Conservation (phyloP, 2,113 vertebrate species). For the Hippocampus guttulatus region DNA sequence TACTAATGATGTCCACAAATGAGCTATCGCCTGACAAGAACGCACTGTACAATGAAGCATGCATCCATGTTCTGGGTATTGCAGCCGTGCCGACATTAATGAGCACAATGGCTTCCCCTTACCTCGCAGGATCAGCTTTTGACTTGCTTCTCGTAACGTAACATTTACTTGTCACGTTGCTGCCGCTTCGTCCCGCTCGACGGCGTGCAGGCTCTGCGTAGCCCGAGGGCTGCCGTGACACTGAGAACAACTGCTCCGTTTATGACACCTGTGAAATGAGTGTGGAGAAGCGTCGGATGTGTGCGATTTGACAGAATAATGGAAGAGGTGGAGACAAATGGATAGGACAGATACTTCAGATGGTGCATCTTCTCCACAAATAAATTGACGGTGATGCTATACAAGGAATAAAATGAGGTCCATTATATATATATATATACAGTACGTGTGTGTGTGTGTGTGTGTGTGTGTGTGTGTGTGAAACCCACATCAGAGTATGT, state of each 20-base stretch:
- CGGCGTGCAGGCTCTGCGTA: constrained; percentile 13
- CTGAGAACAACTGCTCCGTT: constrained; percentile 22
- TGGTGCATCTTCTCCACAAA: constrained; percentile 2
- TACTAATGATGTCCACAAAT: constrained; percentile 49
- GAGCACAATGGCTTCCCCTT: background rate
- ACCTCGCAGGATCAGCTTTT: constrained; percentile 14
- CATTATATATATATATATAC: background rate
- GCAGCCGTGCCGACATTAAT: background rate
- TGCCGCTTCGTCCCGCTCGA: constrained; percentile 4
- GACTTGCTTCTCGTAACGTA: constrained; percentile 23
- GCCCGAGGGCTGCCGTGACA: constrained; percentile 42
- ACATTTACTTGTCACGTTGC: constrained; percentile 10
- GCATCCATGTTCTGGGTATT: background rate
- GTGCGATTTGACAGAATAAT: constrained; percentile 28
- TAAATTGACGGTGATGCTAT: constrained; percentile 26
- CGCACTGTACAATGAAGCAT: background rate
- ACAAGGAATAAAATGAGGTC: constrained; percentile 6
- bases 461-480: too few relatives aligned
- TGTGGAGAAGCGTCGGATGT: constrained; percentile 2
- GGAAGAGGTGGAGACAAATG: constrained; percentile 23
- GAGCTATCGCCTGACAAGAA: constrained; percentile 1
- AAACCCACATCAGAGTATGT: too few relatives aligned
- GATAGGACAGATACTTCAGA: constrained; percentile 13
- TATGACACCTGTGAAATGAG: constrained; percentile 41
- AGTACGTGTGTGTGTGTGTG: too few relatives aligned